Evolutionary conservation across 2,797 vertebrate species (phyloP), one percentile per base, ranked within the genome.

Genomic region (Danionella dracula): DNA sequence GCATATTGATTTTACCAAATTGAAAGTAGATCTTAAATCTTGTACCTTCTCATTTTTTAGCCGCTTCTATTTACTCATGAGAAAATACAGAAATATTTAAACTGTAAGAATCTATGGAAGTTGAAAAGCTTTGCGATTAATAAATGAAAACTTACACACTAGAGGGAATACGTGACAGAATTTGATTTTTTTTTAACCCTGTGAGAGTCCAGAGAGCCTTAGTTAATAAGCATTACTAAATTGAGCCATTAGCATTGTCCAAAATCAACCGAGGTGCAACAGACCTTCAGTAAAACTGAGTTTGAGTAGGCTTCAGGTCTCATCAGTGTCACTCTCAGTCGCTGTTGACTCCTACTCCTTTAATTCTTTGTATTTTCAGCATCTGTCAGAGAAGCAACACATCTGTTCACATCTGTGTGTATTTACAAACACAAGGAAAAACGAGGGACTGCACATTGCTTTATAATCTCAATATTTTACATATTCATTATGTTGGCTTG

Each of bases 341-440:
- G 38, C 67, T 55, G 45, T 60, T 55, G 53, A 32, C 57, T 42
- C 34, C 21, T 16, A 45, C 58, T 56, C 13, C 42, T 58, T 64
- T 65, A 65, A 44, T 55, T 46, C 53, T 38, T 64, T 32, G 34
- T 57, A 29, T 56, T 57, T 49, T 46, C 16, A 70, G 41, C 48
- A 56, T 67, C 55, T 56, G 54, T 8, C 34, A 67, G 35, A 58
- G 21, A 37, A 54, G 32, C 16, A 19, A 6, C 19, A 41, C 51
- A 57, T 64, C 23, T 51, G 58, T 50, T 50, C 27, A 58, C 61
- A 58, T 40, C 34, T 63, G 45, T 53, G 49, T 31, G 38, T 10
- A 61, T 23, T 57, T 59, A 57, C 53, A 31, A 20, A 54, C 10
- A 32, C 53, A 50, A 6, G 3, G 23, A 6, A 27, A 27, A 3